These are phyloP conservation scores for Anguilla rostrata DNA, from an alignment of 2,113 vertebrate species.

Conservation along the genomic window DNA sequence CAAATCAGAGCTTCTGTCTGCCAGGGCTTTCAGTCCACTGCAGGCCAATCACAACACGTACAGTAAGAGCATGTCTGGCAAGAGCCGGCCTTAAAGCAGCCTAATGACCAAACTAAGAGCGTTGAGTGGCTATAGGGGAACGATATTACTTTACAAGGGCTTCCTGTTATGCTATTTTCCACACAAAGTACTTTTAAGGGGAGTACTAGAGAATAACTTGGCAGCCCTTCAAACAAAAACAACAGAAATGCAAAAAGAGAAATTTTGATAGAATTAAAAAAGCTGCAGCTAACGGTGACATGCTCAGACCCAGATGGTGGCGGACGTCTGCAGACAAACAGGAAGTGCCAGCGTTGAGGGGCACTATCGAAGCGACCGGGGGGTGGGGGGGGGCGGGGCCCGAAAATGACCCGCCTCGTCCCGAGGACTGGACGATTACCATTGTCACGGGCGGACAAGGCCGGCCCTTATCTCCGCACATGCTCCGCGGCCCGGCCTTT, in stretches of 20 bases:
- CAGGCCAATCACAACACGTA: not conserved
- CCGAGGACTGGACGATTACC: not conserved
- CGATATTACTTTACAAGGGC: not conserved
- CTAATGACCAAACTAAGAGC: not conserved
- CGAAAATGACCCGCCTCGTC: not conserved
- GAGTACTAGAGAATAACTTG: not conserved
- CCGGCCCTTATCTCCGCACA: not conserved
- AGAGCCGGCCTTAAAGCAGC: not conserved
- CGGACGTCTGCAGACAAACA: not conserved
- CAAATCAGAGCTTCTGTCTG: not conserved
- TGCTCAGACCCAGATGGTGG: not conserved
- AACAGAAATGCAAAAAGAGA: not conserved
- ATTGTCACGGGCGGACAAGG: slow-evolving; percentile 25
- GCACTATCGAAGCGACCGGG: not conserved
- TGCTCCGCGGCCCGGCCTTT: not conserved
- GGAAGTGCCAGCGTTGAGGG: not conserved
- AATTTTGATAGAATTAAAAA: not conserved
- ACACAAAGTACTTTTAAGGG: not conserved
- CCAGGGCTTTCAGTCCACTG: not conserved
- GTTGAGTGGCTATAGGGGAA: not conserved
- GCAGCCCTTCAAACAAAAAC: not conserved
- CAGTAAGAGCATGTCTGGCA: not conserved
- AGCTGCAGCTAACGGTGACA: not conserved
- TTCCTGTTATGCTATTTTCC: not conserved
- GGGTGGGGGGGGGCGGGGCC: not conserved